phyloP scores from a whole-genome alignment of 2,888 invertebrate species.

The Xanthia togata region DNA sequence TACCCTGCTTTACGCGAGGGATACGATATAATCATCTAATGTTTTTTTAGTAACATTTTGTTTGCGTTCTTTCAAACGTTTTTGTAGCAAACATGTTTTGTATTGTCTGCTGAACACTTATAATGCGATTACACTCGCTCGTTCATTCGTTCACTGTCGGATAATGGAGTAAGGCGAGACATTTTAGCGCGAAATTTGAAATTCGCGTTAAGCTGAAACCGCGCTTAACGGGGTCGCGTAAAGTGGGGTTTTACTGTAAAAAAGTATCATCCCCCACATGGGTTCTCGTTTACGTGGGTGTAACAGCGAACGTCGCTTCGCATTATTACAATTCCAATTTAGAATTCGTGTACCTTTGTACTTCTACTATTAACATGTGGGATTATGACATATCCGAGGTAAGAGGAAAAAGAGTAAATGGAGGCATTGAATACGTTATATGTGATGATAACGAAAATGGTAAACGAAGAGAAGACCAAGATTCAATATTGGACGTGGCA shows the following conservation, averaged over 20 bases:
- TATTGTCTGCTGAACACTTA: too few species aligned
- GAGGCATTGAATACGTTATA: not conserved
- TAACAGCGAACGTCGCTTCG: slow-evolving; percentile 26
- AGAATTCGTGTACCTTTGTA: slow-evolving; percentile 16
- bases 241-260: slow-evolving; percentile 11
- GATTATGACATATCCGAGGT: slow-evolving; percentile 2
- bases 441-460: not conserved
- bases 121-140: too few species aligned
- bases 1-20: too few species aligned
- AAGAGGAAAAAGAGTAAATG: slow-evolving; percentile 8
- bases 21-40: too few species aligned
- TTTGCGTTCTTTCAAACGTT: too few species aligned
- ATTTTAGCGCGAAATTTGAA: too few species aligned
- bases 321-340: slow-evolving; percentile 44
- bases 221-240: too few species aligned
- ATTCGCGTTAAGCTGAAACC: too few species aligned
- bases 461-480: not conserved
- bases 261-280: slow-evolving; percentile 19
- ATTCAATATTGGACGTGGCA: not conserved
- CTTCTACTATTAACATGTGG: slow-evolving; percentile 8
- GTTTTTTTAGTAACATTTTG: too few species aligned
- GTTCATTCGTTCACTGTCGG: too few species aligned
- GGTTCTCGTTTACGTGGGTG: slow-evolving; percentile 9
- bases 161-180: too few species aligned
- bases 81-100: too few species aligned